Conservation (phyloP, 2,797 vertebrate genomes). For the Myiothlypis coronata region DNA sequence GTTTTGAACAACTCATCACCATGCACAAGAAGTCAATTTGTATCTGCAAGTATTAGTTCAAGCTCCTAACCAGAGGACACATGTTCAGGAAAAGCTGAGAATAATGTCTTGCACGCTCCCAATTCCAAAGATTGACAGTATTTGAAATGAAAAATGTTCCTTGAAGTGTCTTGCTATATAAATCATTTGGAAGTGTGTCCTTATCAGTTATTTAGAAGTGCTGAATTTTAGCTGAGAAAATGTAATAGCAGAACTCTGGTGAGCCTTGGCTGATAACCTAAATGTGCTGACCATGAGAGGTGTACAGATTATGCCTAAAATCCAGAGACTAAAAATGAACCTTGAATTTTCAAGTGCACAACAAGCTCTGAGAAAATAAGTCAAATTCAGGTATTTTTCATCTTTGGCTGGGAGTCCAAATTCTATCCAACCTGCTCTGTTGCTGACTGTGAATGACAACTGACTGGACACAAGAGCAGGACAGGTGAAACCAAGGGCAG, state of each 20-base stretch:
- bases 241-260: conserved; percentile 14
- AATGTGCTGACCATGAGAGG: conserved; percentile 8
- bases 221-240: conserved; percentile 46
- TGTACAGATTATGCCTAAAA: conserved; percentile 31
- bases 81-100: conserved; percentile 18
- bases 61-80: not conserved
- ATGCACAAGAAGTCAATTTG: not conserved
- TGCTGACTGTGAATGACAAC: not conserved
- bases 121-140: not conserved
- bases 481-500: not conserved
- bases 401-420: not conserved
- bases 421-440: not conserved
- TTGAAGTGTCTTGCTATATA: conserved; percentile 20
- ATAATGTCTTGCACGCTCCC: not conserved
- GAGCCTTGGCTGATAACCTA: conserved; percentile 33
- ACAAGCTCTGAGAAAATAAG: not conserved
- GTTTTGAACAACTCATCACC: not conserved
- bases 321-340: conserved; percentile 3
- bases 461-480: not conserved
- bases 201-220: conserved; percentile 33
- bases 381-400: not conserved
- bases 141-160: conserved; percentile 37
- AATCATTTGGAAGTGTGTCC: conserved; percentile 40
- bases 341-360: conserved; percentile 9
- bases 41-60: not conserved